Evolutionary conservation across 2,113 vertebrate genomes (phyloP).

Genomic region (Mobula birostris): DNA sequence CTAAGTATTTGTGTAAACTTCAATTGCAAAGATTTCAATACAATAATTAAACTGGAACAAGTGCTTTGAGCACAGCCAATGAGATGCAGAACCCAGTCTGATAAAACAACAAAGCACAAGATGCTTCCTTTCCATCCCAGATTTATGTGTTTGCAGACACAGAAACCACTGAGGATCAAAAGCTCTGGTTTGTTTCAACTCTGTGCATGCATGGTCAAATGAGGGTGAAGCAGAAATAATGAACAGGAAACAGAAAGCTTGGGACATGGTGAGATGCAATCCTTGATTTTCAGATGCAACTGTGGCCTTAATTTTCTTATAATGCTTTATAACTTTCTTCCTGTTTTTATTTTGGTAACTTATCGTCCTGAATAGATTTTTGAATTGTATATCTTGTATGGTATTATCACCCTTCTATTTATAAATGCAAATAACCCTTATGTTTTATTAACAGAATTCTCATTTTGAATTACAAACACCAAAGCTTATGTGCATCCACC

Average conservation of each 20-base stretch:
- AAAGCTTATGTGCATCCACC: not conserved
- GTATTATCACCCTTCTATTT: not conserved
- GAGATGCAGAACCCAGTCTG: not conserved
- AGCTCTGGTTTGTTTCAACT: not conserved
- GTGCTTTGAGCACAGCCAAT: not conserved
- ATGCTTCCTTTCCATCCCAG: not conserved
- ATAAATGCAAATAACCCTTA: not conserved
- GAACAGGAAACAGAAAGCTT: not conserved
- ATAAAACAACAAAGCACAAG: not conserved
- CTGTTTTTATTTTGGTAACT: no score
- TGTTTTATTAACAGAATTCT: not conserved
- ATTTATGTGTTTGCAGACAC: not conserved
- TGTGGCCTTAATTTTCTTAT: no score
- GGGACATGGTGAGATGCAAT: not conserved
- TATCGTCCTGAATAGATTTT: no score
- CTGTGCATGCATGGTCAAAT: not conserved
- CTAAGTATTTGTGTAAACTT: not conserved
- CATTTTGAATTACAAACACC: not conserved
- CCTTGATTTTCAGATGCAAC: not conserved
- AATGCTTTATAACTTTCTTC: not conserved
- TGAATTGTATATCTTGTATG: no score
- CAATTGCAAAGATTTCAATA: not conserved
- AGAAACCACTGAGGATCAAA: not conserved
- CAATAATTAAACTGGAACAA: conserved; percentile 19
- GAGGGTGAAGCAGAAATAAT: not conserved